phyloP scores from a whole-genome alignment of 2,797 vertebrate genomes.

The Poeciliopsis gracilis region DNA sequence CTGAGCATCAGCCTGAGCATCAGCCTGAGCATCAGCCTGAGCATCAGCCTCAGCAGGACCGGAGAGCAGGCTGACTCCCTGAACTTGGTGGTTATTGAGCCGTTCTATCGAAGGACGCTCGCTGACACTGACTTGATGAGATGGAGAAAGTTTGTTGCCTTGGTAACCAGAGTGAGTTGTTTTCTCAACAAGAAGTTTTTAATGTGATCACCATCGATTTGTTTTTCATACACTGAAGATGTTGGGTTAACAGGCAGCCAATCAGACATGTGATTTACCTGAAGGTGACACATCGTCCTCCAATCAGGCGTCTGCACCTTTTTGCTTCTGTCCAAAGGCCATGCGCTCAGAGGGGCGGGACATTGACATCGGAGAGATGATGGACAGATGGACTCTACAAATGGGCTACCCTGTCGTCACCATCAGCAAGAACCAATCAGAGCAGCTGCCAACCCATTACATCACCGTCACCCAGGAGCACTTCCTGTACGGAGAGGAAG shows the following conservation, averaged over 20 bases:
- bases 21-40: too few species aligned
- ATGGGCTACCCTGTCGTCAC: slow-evolving; percentile 98
- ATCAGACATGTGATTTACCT: slow-evolving; percentile 29
- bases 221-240: slow-evolving; percentile 1
- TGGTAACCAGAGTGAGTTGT: slow-evolving; percentile 31
- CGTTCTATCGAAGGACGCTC: slow-evolving; percentile 35
- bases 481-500: slow-evolving; percentile 91
- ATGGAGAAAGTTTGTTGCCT: slow-evolving; percentile 29
- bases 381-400: slow-evolving; percentile 98
- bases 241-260: slow-evolving; percentile 34
- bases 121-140: slow-evolving; percentile 16
- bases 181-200: slow-evolving; percentile 16
- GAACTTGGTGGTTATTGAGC: slow-evolving; percentile 37
- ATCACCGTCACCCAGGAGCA: slow-evolving; percentile 90
- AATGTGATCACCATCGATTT: slow-evolving; percentile 26
- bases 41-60: not conserved
- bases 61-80: slow-evolving; percentile 12
- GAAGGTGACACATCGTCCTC: slow-evolving; percentile 3
- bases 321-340: slow-evolving; percentile 74
- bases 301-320: not conserved
- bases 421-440: slow-evolving; percentile 90
- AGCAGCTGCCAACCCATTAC: slow-evolving; percentile 75
- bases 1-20: too few species aligned
- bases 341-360: slow-evolving; percentile 91
- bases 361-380: slow-evolving; percentile 93